phyloP scores from a whole-genome alignment of 2,113 vertebrate genomes.

The Tenrec ecaudatus region DNA sequence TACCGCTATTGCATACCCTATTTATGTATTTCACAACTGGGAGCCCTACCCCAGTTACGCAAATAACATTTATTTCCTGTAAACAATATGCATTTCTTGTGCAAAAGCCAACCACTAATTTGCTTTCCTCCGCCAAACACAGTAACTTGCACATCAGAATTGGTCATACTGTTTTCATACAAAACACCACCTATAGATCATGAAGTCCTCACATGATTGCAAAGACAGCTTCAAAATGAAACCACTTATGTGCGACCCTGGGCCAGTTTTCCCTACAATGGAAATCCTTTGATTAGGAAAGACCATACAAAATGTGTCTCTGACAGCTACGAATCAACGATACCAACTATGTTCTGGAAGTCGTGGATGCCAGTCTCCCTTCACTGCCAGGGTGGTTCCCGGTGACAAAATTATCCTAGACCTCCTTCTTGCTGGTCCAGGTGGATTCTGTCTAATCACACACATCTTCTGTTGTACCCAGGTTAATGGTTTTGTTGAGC shows the following conservation, averaged over 20 bases:
- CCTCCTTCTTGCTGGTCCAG: not conserved
- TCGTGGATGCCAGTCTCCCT: not conserved
- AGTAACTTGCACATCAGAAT: not conserved
- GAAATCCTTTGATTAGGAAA: constrained; percentile 24
- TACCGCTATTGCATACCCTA: not conserved
- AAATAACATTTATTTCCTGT: not conserved
- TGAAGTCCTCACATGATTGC: not conserved
- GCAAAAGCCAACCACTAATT: not conserved
- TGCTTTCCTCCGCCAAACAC: not conserved
- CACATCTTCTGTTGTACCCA: not conserved
- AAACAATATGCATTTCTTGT: not conserved
- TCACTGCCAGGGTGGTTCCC: not conserved
- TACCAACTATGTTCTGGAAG: not conserved
- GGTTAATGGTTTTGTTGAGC: not conserved
- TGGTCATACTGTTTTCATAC: too few species aligned
- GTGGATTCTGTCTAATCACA: not conserved
- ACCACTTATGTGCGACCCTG: not conserved
- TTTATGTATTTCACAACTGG: not conserved
- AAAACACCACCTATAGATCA: not conserved
- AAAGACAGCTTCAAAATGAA: constrained; percentile 15
- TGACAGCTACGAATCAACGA: not conserved
- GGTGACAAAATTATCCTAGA: not conserved
- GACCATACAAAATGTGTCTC: not conserved
- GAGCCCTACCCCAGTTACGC: not conserved
- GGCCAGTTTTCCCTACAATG: not conserved